A percentile compares a stretch with the other conserved stretches of the same genome.
These are phyloP conservation scores for Arenaria interpres DNA, from an alignment of 2,113 vertebrate species.

Conservation along the genomic window DNA sequence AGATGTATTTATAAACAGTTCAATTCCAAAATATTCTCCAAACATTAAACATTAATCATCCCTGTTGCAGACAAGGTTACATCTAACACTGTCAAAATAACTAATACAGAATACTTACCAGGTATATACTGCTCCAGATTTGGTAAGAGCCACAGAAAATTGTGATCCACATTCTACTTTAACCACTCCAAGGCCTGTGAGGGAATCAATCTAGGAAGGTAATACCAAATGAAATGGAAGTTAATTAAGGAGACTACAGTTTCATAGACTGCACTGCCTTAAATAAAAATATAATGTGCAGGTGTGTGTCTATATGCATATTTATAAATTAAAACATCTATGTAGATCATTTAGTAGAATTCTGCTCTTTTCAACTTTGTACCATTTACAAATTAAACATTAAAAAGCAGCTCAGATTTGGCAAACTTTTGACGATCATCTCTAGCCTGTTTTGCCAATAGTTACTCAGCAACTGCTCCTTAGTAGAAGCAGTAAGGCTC, in stretches of 20 bases:
- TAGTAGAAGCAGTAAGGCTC: neutral
- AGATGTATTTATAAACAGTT: neutral
- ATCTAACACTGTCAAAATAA: neutral
- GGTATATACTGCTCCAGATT: conserved; percentile 95
- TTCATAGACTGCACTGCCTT: neutral
- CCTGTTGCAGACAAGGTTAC: neutral
- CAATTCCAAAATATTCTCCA: neutral
- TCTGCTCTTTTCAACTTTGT: neutral
- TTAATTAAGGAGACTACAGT: neutral
- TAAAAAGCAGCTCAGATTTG: neutral
- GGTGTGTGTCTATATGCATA: neutral
- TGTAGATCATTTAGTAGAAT: neutral
- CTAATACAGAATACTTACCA: conserved; percentile 77
- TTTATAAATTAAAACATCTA: neutral
- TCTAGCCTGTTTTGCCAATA: neutral
- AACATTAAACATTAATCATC: neutral
- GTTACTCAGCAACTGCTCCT: neutral
- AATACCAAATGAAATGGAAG: neutral
- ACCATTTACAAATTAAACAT: neutral
- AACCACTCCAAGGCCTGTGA: conserved; percentile 94
- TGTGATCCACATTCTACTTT: conserved; percentile 99
- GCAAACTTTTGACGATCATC: neutral
- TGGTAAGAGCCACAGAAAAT: conserved; percentile 96
- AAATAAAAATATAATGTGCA: neutral
- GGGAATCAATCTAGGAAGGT: conserved; percentile 90